phyloP scores from a whole-genome alignment of 1,140 invertebrate species.

The Odontomachus brunneus region DNA sequence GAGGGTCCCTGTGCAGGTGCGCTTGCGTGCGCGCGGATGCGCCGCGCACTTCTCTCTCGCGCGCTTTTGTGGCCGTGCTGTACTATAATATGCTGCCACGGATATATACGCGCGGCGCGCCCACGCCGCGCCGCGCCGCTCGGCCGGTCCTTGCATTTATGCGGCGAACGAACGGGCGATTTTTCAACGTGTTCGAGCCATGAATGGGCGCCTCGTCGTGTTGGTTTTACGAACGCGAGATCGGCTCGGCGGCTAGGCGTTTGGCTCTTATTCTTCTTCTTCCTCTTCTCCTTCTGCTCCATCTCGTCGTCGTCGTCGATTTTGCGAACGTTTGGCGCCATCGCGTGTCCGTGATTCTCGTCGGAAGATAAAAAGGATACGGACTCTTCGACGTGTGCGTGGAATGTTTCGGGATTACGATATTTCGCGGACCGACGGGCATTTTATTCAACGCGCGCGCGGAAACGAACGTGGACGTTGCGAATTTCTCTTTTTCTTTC shows the following conservation, averaged over 20 bases:
- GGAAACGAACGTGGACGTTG: background rate
- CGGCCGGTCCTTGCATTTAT: constrained; percentile 54
- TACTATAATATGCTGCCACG: constrained; percentile 22
- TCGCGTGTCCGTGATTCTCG: constrained; percentile 33
- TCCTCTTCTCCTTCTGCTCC: background rate
- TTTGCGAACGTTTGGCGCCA: constrained; percentile 64
- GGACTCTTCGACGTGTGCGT: background rate
- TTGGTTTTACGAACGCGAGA: constrained; percentile 50
- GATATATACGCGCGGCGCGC: constrained; percentile 43
- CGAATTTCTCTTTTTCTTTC: background rate
- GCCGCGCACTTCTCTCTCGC: background rate
- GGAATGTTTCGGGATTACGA: constrained; percentile 28
- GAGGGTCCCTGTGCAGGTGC: constrained; percentile 39
- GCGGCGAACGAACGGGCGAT: constrained; percentile 61
- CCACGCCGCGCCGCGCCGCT: constrained; percentile 59
- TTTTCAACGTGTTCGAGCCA: constrained; percentile 71
- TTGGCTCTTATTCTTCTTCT: background rate
- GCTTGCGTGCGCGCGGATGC: constrained; percentile 21
- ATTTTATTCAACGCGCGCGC: background rate
- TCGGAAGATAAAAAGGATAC: constrained; percentile 48
- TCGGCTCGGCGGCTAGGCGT: constrained; percentile 3
- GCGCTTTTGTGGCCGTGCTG: background rate
- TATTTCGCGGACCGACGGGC: constrained; percentile 5
- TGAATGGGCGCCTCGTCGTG: constrained; percentile 68
- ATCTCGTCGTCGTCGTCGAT: constrained; percentile 35